Evolutionary conservation across 2,888 invertebrate genomes (phyloP), one percentile per base, ranked within the genome.

Genomic region (Amiota communis): DNA sequence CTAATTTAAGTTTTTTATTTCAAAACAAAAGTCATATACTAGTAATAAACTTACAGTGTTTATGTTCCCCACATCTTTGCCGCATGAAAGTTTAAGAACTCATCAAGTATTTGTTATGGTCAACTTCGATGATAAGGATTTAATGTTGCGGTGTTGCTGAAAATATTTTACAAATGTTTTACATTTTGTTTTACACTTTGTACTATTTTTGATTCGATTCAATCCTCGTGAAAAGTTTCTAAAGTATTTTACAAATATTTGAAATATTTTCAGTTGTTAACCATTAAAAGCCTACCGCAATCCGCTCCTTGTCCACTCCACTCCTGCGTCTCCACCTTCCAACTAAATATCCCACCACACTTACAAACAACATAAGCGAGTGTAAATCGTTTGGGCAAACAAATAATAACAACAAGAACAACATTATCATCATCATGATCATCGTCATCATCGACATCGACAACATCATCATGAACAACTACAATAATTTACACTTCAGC

Each of bases 191-290:
- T 59, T 11, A 20, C 20, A 15, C 20, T 20, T 59, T 59, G 15
- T 51, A n/a, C n/a, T 51, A 51, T n/a, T 51, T 51, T 51, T 4
- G n/a, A 2, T 15, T 57, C 17, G 12, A 17, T 63, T 63, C 46
- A 1, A 36, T 63, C 13, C 46, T 12, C 63, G 63, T 63, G 23
- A 12, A 46, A 68, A 23, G 51, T 51, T 68, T 6, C 36, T 68
- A 13, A 68, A 68, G 67, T 68, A 68, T 68, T 68, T 68, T 68
- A 36, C 20, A 68, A 68, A 68, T 68, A 68, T 68, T 68, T 68
- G n/a, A 68, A 68, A 53, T 68, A 68, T 68, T 68, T 23, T 3
- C 53, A 23, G 51, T 53, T 51, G 67, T 17, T 47, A 49, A 67
- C 49, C 49, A 51, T 51, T 67, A 67, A 67, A 67, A 67, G 67